Conservation (phyloP, 2,113 vertebrate species). For the Tautogolabrus adspersus region DNA sequence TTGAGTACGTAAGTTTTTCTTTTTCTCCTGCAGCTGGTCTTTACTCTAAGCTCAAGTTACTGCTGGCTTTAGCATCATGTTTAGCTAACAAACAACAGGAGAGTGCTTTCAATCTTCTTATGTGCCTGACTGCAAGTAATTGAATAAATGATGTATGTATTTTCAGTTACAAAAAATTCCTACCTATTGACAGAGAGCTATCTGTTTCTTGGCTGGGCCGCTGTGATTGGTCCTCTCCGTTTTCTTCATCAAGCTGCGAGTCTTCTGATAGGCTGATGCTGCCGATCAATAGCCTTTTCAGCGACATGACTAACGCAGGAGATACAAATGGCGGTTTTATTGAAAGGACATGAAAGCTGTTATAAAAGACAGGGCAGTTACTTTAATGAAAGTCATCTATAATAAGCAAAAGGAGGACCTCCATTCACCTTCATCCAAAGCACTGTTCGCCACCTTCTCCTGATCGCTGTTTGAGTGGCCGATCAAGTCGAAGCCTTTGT, state of each 20-base stretch:
- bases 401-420: neutral
- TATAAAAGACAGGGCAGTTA: neutral
- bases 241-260: conserved; percentile 69
- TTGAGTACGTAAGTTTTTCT: too few relatives aligned
- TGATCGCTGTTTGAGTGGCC: conserved; percentile 75
- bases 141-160: neutral
- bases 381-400: neutral
- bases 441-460: conserved; percentile 74
- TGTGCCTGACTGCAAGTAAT: neutral
- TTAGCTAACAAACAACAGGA: neutral
- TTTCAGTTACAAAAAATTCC: neutral
- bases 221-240: conserved; percentile 62
- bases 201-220: conserved; percentile 56
- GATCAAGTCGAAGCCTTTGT: conserved; percentile 79
- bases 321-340: conserved; percentile 20
- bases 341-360: conserved; percentile 8
- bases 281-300: conserved; percentile 85
- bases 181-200: conserved; percentile 68
- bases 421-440: conserved; percentile 83
- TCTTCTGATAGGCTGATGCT: conserved; percentile 81
- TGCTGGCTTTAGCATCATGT: neutral
- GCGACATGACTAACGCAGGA: conserved; percentile 79
- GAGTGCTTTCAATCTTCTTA: neutral
- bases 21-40: neutral
- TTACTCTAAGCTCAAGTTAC: neutral